Evolutionary conservation across 2,113 vertebrate species (phyloP).

Genomic region (mouse (Mus musculus)): GRCm39 chr4:134054501-134055000

Average conservation of each 20-base stretch:
- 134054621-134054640: not conserved
- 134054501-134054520: not conserved
- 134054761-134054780: not conserved
- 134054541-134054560: too few relatives aligned
- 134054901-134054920: not conserved
- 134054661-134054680: not conserved
- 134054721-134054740: not conserved
- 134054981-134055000: not conserved
- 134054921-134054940: not conserved
- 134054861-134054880: not conserved
- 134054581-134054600: not conserved
- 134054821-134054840: not conserved
- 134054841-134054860: not conserved
- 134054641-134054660: slow-evolving; percentile 16
- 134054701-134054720: not conserved
- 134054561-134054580: not conserved
- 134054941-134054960: not conserved
- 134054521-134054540: not conserved
- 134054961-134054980: not conserved
- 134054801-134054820: not conserved
- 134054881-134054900: not conserved
- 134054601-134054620: not conserved
- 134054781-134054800: not conserved
- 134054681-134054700: not conserved
- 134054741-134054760: not conserved